A percentile compares a stretch with the other conserved stretches of the same genome.
phyloP scores from a whole-genome alignment of 2,113 vertebrate species.

The Melierax canorus region DNA sequence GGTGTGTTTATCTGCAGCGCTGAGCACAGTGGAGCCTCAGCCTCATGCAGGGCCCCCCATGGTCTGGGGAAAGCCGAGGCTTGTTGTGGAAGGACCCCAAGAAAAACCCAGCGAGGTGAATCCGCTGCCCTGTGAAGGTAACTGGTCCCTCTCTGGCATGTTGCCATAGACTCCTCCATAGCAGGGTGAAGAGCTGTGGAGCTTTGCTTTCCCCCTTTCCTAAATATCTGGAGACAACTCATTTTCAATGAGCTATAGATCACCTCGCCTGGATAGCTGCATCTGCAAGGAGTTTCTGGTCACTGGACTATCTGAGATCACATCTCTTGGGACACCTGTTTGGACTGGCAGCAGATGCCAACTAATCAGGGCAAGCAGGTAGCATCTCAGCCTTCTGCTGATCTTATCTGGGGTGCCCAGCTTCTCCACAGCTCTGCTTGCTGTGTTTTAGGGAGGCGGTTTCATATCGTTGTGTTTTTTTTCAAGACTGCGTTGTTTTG shows the following conservation, averaged over 20 bases:
- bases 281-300: not conserved
- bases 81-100: rapidly evolving
- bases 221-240: not conserved
- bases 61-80: not conserved
- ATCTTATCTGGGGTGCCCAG: not conserved
- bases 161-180: not conserved
- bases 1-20: not conserved
- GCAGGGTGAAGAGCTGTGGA: not conserved
- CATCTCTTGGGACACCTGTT: not conserved
- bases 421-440: not conserved
- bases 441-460: not conserved
- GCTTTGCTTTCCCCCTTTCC: not conserved
- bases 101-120: not conserved
- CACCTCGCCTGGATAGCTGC: not conserved
- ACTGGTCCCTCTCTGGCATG: rapidly evolving
- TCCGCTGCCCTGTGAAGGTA: not conserved
- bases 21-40: not conserved
- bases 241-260: not conserved
- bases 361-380: not conserved
- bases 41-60: rapidly evolving
- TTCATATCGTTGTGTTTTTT: not conserved
- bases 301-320: not conserved
- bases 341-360: not conserved
- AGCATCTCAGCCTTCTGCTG: not conserved
- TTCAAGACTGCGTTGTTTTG: not conserved